Evolutionary conservation across 2,888 invertebrate genomes (phyloP).

Genomic region (Esperia sulphurella): DNA sequence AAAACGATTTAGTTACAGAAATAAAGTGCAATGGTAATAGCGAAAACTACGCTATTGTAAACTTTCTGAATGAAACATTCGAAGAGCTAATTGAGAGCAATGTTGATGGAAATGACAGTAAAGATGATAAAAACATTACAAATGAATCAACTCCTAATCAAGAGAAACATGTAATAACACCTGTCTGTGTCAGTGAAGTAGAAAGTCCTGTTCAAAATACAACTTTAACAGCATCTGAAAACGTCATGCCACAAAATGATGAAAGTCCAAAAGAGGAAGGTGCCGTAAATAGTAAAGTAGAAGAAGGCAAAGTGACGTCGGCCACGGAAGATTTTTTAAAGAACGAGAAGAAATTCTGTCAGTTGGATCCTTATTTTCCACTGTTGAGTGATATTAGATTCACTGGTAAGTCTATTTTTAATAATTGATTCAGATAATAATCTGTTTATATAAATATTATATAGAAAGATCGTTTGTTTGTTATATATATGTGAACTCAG

Average conservation of each 20-base stretch:
- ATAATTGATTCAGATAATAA: too few relatives aligned
- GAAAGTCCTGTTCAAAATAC: conserved; percentile 9
- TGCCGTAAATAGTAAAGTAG: conserved; percentile 26
- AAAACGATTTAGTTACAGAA: conserved; percentile 14
- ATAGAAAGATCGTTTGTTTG: too few relatives aligned
- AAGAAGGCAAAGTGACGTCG: conserved; percentile 35
- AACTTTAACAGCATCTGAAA: neutral
- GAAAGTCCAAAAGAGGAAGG: conserved; percentile 17
- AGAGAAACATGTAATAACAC: neutral
- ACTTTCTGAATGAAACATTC: conserved; percentile 61
- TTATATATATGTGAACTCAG: too few relatives aligned
- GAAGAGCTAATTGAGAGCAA: conserved; percentile 70
- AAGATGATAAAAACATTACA: conserved; percentile 19
- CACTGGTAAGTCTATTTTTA: conserved; percentile 53
- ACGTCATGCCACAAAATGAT: neutral
- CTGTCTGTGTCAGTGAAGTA: neutral
- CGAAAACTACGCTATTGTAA: conserved; percentile 61
- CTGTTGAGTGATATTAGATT: conserved; percentile 68
- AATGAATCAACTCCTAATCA: neutral
- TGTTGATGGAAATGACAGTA: conserved; percentile 49
- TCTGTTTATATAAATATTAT: too few relatives aligned
- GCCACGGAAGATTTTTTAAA: conserved; percentile 66
- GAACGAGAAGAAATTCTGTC: conserved; percentile 72
- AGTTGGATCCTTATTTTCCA: conserved; percentile 54
- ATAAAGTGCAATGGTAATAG: conserved; percentile 47